Evolutionary conservation across 2,888 invertebrate genomes (phyloP).

Genomic region (Monochamus alternatus): DNA sequence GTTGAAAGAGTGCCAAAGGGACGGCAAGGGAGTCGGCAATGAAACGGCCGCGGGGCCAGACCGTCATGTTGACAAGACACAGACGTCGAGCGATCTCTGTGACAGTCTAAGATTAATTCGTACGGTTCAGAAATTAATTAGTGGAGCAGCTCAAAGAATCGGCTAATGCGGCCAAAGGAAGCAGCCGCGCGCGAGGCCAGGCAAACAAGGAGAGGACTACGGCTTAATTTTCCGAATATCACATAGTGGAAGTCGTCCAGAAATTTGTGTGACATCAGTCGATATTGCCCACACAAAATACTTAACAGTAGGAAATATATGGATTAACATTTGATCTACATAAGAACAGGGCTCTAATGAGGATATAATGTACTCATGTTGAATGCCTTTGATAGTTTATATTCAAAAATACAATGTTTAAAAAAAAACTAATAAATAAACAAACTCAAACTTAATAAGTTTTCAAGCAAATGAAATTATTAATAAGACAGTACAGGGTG

Average conservation of each 20-base stretch:
- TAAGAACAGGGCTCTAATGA: too few relatives aligned
- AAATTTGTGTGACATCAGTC: neutral
- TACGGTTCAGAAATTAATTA: conserved; percentile 56
- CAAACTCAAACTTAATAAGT: too few relatives aligned
- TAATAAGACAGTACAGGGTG: too few relatives aligned
- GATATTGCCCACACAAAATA: too few relatives aligned
- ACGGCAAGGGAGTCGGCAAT: neutral
- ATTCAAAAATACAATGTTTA: too few relatives aligned
- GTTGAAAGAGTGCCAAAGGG: neutral
- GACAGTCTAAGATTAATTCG: conserved; percentile 54
- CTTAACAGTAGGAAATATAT: too few relatives aligned
- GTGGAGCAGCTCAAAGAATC: conserved; percentile 51
- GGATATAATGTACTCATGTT: too few relatives aligned
- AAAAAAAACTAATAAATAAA: too few relatives aligned
- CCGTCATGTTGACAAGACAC: conserved; percentile 46
- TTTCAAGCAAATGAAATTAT: too few relatives aligned
- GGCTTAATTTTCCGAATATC: neutral
- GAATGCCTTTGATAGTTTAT: too few relatives aligned
- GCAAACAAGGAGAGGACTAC: conserved; percentile 37
- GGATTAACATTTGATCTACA: too few relatives aligned
- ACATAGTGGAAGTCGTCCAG: neutral
- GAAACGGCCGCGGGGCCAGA: conserved; percentile 31
- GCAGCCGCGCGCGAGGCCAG: conserved; percentile 46
- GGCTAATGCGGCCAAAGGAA: conserved; percentile 54
- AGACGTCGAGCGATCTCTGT: conserved; percentile 31